These are phyloP conservation scores for Archips xylosteana DNA, from an alignment of 2,888 invertebrate species.

Conservation along the genomic window DNA sequence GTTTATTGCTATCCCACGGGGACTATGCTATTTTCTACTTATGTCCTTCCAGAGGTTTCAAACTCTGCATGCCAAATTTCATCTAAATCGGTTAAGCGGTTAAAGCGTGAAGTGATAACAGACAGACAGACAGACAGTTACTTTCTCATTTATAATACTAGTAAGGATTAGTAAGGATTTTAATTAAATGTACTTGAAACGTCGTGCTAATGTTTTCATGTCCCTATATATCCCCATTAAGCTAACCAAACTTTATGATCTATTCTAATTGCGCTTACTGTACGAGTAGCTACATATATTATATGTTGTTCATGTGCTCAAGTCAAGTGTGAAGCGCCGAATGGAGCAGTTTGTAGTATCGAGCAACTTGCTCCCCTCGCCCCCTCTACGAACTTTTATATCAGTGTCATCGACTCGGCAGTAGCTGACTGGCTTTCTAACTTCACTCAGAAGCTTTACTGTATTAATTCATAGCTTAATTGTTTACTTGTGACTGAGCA, in stretches of 20 bases:
- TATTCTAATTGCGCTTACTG: background rate
- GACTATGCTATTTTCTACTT: no score
- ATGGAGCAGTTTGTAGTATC: conserved; percentile 50
- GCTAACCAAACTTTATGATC: background rate
- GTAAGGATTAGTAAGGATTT: no score
- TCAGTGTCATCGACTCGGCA: conserved; percentile 46
- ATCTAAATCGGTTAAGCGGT: no score
- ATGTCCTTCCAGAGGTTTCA: no score
- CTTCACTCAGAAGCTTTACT: background rate
- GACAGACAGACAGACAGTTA: no score
- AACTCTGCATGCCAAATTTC: no score
- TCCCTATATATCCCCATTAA: background rate
- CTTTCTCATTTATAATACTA: no score
- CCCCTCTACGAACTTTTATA: conserved; percentile 53
- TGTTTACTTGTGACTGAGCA: background rate
- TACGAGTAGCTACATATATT: background rate
- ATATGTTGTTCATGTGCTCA: conserved; percentile 38
- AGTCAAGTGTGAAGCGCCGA: conserved; percentile 54
- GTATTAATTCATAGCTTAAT: background rate
- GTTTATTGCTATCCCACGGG: no score
- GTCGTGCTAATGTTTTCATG: no score
- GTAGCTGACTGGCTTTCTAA: conserved; percentile 37
- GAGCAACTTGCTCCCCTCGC: conserved; percentile 43
- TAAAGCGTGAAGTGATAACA: no score
- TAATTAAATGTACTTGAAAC: no score